Evolutionary conservation across 2,797 vertebrate species (phyloP), one percentile per base, ranked within the genome.

Genomic region (Bucorvus abyssinicus): DNA sequence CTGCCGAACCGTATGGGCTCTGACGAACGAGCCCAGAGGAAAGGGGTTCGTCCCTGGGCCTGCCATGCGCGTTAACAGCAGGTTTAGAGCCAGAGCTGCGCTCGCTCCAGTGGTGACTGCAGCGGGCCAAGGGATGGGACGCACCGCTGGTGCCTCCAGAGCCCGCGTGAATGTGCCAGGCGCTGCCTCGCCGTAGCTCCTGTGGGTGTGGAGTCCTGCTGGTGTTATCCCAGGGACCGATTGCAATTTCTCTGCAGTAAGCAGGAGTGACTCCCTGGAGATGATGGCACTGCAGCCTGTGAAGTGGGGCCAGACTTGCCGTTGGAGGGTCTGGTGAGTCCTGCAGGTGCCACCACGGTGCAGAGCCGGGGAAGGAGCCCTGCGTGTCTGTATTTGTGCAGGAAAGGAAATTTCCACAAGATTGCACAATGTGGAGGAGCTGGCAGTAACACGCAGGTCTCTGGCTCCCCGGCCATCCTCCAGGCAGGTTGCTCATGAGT

Each of bases 361-460:
- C 14, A 0, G 70, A 21, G 71, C 26, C 3, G 14, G 38, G 26
- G 18, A 40, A 63, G 69, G 26, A 64, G 23, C n/a, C 50, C 71
- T 6, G 1, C 1, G 2, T 4, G 12, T 6, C 50, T 6, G 0
- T 50, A 1, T n/a, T 42, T 0, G 0, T 49, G 65, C 56, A 53
- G 60, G 12, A 30, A 32, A 67, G 80, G 87, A 52, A 63, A 47
- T 27, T 80, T 10, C 30, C 81, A 24, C 20, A 8, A 14, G 63
- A 26, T 70, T 88, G 80, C 71, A 40, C 73, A 82, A 42, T 0
- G 21, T 55, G 44, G 73, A 56, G 76, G 57, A 53, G 94, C 83
- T 70, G 87, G 86, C 56, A 74, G 7, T 9, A 69, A 49, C 67
- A 9, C 1, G 21, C 79, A 57, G 80, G 56, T 26, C 70, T 53